These are phyloP conservation scores for Gobiocypris rarus DNA, from an alignment of 2,113 vertebrate genomes.

Conservation along the genomic window DNA sequence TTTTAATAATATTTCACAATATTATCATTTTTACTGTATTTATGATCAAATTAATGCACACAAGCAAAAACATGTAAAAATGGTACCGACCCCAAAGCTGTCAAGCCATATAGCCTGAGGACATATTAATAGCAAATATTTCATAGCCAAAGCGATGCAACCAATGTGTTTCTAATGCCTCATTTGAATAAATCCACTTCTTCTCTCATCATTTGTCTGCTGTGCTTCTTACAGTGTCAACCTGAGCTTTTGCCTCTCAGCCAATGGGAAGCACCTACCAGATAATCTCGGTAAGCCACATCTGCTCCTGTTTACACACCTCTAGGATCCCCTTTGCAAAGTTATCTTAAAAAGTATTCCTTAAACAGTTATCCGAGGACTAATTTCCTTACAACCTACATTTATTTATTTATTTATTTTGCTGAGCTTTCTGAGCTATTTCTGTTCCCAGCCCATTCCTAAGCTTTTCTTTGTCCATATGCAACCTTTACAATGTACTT, in stretches of 20 bases:
- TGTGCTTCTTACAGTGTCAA: slow-evolving; percentile 82
- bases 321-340: slow-evolving; percentile 46
- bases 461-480: slow-evolving; percentile 38
- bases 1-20: neutral
- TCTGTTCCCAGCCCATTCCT: slow-evolving; percentile 21
- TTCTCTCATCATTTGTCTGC: slow-evolving; percentile 57
- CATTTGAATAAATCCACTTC: slow-evolving; percentile 41
- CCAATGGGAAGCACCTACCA: slow-evolving; percentile 88
- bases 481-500: slow-evolving; percentile 54
- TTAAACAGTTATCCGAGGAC: neutral
- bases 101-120: neutral
- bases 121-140: neutral
- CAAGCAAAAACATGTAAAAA: neutral
- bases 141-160: slow-evolving; percentile 18
- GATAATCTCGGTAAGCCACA: slow-evolving; percentile 82
- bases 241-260: slow-evolving; percentile 89
- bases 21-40: neutral
- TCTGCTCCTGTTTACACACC: slow-evolving; percentile 58
- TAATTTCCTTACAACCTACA: neutral
- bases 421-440: neutral
- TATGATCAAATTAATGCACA: neutral
- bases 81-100: neutral
- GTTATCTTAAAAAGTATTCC: neutral
- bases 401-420: no score
- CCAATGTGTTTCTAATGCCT: slow-evolving; percentile 41